Evolutionary conservation across 2,113 vertebrate genomes (phyloP).

Genomic region (Coptodon bakossiorum): DNA sequence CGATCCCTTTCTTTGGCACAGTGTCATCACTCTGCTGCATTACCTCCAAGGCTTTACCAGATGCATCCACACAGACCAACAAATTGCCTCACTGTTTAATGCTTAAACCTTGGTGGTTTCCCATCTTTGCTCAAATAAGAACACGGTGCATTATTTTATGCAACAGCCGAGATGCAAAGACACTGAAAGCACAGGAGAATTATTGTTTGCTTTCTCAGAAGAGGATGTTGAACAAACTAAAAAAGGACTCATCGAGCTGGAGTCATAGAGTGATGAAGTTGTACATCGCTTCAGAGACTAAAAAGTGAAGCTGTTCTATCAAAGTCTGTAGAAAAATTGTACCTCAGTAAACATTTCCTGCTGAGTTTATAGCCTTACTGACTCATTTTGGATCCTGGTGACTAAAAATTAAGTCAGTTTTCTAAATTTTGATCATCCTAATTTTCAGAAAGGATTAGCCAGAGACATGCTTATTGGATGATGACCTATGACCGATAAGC

Average conservation of each 20-base stretch:
- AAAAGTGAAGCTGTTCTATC: neutral
- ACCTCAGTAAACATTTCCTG: neutral
- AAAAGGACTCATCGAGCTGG: neutral
- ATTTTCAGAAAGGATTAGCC: neutral
- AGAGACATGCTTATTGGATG: neutral
- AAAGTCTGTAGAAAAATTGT: neutral
- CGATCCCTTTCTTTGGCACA: neutral
- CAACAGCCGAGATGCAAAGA: neutral
- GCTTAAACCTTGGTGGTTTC: neutral
- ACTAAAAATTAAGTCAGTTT: neutral
- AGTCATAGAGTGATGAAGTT: neutral
- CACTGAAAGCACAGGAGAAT: neutral
- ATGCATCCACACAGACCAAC: neutral
- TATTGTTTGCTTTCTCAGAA: neutral
- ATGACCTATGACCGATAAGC: neutral
- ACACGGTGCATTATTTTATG: neutral
- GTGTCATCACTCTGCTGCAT: neutral
- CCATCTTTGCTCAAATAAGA: neutral
- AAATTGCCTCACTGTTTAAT: rapidly evolving
- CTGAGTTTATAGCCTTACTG: neutral
- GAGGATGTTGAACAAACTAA: neutral
- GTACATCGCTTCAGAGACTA: rapidly evolving
- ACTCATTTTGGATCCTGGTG: neutral
- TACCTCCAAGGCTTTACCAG: neutral
- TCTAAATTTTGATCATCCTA: neutral